Evolutionary conservation across 2,888 invertebrate genomes (phyloP).

Genomic region (Nematopogon swammerdamellus): DNA sequence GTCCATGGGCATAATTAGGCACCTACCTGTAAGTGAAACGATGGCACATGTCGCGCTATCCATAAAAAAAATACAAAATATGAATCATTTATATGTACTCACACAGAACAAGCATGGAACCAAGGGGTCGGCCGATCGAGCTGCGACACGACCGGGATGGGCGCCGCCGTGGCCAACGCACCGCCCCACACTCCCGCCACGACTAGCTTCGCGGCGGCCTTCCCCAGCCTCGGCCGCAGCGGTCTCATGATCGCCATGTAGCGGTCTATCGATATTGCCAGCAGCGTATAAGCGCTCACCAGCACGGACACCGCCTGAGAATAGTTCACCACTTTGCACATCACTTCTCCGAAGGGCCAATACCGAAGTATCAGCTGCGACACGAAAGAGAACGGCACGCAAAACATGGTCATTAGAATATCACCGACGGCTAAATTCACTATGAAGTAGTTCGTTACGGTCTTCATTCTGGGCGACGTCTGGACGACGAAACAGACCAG

Average conservation of each 20-base stretch:
- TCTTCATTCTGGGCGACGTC: conserved; percentile 81
- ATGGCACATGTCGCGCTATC: too few species aligned
- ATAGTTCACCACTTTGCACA: conserved; percentile 83
- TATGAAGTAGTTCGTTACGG: conserved; percentile 91
- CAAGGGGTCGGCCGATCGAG: conserved; percentile 60
- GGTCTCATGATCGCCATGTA: conserved; percentile 91
- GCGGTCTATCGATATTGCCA: conserved; percentile 87
- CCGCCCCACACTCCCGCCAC: conserved; percentile 73
- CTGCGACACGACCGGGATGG: conserved; percentile 74
- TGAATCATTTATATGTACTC: conserved; percentile 44
- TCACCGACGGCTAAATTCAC: conserved; percentile 88
- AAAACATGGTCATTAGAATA: conserved; percentile 84
- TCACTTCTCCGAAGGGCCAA: conserved; percentile 83
- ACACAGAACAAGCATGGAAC: conserved; percentile 64
- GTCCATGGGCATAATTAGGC: too few species aligned
- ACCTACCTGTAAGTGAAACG: too few species aligned
- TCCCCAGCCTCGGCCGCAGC: conserved; percentile 74
- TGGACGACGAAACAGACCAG: conserved; percentile 85
- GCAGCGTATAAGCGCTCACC: conserved; percentile 85
- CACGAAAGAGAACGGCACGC: conserved; percentile 88
- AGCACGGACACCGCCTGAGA: conserved; percentile 77
- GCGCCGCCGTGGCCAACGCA: conserved; percentile 75
- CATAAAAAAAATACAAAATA: too few species aligned
- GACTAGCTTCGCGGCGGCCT: conserved; percentile 62
- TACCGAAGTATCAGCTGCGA: conserved; percentile 74